Evolutionary conservation across 2,797 vertebrate species (phyloP).

Genomic region (Coregonus ussuriensis): DNA sequence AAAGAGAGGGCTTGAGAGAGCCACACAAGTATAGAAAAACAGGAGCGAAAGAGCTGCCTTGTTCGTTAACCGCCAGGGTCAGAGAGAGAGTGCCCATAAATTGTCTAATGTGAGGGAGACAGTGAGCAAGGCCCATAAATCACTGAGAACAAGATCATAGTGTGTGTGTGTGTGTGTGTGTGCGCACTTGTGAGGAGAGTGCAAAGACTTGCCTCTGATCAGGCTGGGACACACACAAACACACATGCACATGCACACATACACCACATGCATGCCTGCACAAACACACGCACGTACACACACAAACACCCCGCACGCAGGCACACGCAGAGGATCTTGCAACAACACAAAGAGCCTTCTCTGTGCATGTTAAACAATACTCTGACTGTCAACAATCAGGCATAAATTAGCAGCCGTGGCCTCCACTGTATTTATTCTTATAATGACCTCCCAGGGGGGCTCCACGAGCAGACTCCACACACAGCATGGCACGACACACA

Average conservation of each 20-base stretch:
- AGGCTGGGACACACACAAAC: background rate
- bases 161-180: background rate
- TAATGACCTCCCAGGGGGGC: slow-evolving; percentile 84
- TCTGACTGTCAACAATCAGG: slow-evolving; percentile 83
- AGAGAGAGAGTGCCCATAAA: background rate
- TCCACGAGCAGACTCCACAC: slow-evolving; percentile 59
- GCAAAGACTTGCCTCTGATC: background rate
- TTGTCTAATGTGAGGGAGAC: background rate
- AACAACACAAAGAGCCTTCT: slow-evolving; percentile 72
- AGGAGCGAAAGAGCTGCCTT: background rate
- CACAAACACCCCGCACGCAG: no score
- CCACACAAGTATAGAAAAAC: background rate
- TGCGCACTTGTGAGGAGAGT: background rate
- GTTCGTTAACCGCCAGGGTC: background rate
- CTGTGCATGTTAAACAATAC: slow-evolving; percentile 81
- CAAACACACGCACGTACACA: background rate
- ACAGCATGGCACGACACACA: slow-evolving; percentile 62
- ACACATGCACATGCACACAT: no score
- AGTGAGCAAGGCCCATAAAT: background rate
- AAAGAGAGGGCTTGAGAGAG: background rate
- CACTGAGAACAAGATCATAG: background rate
- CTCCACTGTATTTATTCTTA: slow-evolving; percentile 84
- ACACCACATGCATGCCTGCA: background rate
- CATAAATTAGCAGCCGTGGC: slow-evolving; percentile 81
- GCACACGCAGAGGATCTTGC: slow-evolving; percentile 58